Evolutionary conservation across 2,797 vertebrate genomes (phyloP).

Genomic region (Sebastes matsubarae): DNA sequence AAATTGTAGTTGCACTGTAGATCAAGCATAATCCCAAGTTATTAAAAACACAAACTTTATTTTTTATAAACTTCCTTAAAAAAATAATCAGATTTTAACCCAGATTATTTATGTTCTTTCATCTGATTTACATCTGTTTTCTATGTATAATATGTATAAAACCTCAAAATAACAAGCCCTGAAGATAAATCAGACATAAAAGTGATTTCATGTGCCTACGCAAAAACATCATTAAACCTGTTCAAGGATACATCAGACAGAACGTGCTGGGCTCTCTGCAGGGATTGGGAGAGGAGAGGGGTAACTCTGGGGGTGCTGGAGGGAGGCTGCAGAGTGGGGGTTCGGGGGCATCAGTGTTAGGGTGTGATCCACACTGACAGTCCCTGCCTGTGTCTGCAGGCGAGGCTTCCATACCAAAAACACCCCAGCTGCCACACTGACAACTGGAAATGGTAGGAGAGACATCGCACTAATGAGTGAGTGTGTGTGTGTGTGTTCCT

Average conservation of each 20-base stretch:
- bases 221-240: conserved; percentile 5
- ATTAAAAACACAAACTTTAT: neutral
- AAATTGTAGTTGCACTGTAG: neutral
- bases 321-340: neutral
- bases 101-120: neutral
- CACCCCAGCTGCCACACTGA: conserved; percentile 68
- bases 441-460: conserved; percentile 74
- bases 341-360: conserved; percentile 30
- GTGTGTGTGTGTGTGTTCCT: conserved; percentile 19
- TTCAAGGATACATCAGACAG: neutral
- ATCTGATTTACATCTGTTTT: neutral
- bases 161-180: neutral
- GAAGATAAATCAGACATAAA: neutral
- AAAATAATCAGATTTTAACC: neutral
- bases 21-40: neutral
- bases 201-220: neutral
- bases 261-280: neutral
- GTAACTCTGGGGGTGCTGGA: neutral
- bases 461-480: conserved; percentile 77
- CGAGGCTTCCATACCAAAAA: conserved; percentile 55
- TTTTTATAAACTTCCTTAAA: neutral
- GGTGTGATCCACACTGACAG: conserved; percentile 72
- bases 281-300: neutral
- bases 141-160: neutral
- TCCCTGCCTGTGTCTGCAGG: conserved; percentile 57